Evolutionary conservation across 37 sponge, comb jelly and placozoan genomes (phyloP).

Genomic region (Spongilla lacustris): DNA sequence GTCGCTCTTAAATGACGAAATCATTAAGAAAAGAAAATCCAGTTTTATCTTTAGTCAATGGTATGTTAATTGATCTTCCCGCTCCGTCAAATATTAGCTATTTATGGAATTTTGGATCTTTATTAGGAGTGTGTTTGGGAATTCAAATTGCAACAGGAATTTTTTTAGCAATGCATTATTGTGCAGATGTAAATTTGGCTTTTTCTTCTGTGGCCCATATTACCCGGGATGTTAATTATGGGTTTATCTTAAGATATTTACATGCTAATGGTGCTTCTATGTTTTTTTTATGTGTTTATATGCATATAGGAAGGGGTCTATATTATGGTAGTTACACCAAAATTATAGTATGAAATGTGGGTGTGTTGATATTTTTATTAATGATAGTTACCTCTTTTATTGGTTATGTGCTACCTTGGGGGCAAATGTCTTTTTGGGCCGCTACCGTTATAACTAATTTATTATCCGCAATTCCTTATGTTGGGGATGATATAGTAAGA

Average conservation of each 20-base stretch:
- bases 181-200: conserved; percentile 69
- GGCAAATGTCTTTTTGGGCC: conserved; percentile 90
- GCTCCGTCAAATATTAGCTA: conserved; percentile 75
- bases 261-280: conserved; percentile 86
- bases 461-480: conserved; percentile 83
- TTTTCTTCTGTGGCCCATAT: conserved; percentile 72
- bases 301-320: conserved; percentile 76
- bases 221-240: conserved; percentile 65
- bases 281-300: conserved; percentile 86
- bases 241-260: conserved; percentile 68
- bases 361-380: conserved; percentile 77
- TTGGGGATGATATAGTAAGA: conserved; percentile 74
- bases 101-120: conserved; percentile 84
- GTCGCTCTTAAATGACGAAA: conserved; percentile 45
- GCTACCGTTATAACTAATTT: conserved; percentile 83
- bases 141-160: conserved; percentile 73
- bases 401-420: conserved; percentile 65
- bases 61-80: conserved; percentile 63
- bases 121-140: conserved; percentile 69
- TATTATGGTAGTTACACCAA: conserved; percentile 77
- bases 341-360: conserved; percentile 66
- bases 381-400: conserved; percentile 83
- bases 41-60: conserved; percentile 58
- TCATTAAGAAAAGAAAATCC: conserved; percentile 53
- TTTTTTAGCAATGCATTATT: conserved; percentile 88